Evolutionary conservation across 2,888 invertebrate genomes (phyloP).

Genomic region (Drosophila phalerata): DNA sequence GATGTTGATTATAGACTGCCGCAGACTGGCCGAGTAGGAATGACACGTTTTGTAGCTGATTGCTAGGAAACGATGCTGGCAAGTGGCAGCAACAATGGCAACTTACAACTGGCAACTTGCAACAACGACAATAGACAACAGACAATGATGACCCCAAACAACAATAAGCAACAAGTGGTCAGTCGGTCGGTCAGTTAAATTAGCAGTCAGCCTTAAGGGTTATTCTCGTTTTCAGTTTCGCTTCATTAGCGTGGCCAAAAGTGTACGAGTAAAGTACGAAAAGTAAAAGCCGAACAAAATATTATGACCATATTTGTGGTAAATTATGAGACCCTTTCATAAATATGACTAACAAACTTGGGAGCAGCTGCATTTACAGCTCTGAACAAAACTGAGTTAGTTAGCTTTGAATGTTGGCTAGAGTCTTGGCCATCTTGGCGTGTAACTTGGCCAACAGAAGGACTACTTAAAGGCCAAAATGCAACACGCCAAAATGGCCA

Average conservation of each 20-base stretch:
- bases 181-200: conserved; percentile 51
- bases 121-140: no score
- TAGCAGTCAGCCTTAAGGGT: conserved; percentile 49
- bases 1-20: conserved; percentile 74
- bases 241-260: conserved; percentile 66
- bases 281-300: conserved; percentile 77
- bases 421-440: not conserved
- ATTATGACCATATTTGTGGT: conserved; percentile 83
- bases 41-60: conserved; percentile 78
- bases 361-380: conserved; percentile 36
- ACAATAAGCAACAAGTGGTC: conserved; percentile 77
- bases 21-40: conserved; percentile 40
- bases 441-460: conserved; percentile 43
- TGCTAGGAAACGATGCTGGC: conserved; percentile 67
- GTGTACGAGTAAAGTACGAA: conserved; percentile 36
- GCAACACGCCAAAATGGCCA: conserved; percentile 62
- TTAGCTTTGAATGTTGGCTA: not conserved
- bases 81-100: conserved; percentile 31
- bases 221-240: conserved; percentile 57
- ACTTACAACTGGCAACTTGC: conserved; percentile 4
- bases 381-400: conserved; percentile 40
- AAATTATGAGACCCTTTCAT: conserved; percentile 83
- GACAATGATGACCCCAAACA: conserved; percentile 32
- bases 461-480: conserved; percentile 57
- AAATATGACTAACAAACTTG: conserved; percentile 58